Base-by-base conservation (phyloP, 2,797 vertebrate species). In the Rhodeus uyekii region DNA sequence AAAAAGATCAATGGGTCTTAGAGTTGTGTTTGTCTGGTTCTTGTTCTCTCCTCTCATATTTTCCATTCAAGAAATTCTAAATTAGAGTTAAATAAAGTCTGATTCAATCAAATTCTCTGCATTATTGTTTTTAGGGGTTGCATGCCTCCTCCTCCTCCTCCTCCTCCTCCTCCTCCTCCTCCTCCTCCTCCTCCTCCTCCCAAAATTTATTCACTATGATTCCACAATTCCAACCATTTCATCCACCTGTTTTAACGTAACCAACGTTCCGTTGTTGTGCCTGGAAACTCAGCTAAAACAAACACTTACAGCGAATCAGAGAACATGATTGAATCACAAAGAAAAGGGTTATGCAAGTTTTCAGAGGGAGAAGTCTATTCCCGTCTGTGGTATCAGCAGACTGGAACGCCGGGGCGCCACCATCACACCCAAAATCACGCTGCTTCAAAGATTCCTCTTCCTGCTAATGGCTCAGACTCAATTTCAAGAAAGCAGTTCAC, bases 231-330 rank as follows among this genome's bases (percentile, higher is more conserved):
- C 64, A 48, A 14, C 48, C 42, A 80, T 46, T 64, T 64, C 32
- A 38, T 73, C 60, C 60, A 50, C 65, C 58, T 55, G 18, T 58
- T 83, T 85, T 44, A 77, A 44, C 32, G 46, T 63, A 82, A 81
- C 69, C 69, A 74, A 50, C 63, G 42, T 36, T 34, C 18, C 4
- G 16, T 19, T 72, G 61, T 44, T 79, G 38, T 85, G 84, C 78
- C 78, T 81, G 82, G 61, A 87, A 89, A 87, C 50, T 24, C 32
- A 46, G 39, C 5, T 78, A 69, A 48, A 76, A 61, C n/a, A 67
- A 55, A 60, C 42, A 32, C 81, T 85, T 71, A 34, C 0, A 4
- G 14, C 24, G 42, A 63, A 16, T 64, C 13, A 32, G 53, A 72
- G 42, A 72, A 9, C 10, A 18, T 27, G 14, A 44, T 44, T 86